These are phyloP conservation scores for Calidris pygmaea DNA, from an alignment of 2,113 vertebrate genomes.

Conservation along the genomic window DNA sequence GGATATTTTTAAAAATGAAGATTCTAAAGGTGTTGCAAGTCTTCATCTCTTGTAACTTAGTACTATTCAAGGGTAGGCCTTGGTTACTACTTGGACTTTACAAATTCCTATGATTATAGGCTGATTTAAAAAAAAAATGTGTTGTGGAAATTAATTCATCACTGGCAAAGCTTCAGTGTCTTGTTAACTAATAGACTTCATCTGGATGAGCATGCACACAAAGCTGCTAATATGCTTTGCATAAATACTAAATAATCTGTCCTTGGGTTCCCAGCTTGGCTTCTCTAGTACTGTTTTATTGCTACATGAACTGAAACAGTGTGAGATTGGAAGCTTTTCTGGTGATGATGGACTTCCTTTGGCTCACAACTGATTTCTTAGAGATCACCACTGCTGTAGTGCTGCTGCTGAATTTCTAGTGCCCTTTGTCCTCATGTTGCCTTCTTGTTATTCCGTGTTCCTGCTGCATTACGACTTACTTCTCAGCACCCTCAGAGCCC, in stretches of 20 bases:
- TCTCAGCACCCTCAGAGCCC: not conserved
- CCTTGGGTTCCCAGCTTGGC: not conserved
- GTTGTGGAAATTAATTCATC: not conserved
- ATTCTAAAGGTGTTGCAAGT: not conserved
- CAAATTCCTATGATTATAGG: not conserved
- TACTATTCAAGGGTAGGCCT: not conserved
- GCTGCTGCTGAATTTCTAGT: not conserved
- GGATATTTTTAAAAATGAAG: not conserved
- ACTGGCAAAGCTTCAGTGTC: not conserved
- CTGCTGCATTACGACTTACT: not conserved
- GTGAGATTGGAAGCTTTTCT: not conserved
- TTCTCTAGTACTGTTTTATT: not conserved
- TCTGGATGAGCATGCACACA: not conserved
- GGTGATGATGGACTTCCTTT: not conserved
- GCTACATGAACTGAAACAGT: not conserved
- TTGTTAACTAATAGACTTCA: not conserved
- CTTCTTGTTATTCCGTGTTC: not conserved
- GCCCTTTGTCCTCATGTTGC: not conserved
- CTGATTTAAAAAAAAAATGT: not conserved
- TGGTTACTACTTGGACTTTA: not conserved
- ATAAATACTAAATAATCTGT: not conserved
- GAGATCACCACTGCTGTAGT: not conserved
- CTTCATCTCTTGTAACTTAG: not conserved
- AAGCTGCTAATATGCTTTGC: not conserved
- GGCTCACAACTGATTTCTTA: not conserved